Base-by-base conservation (phyloP, 1,140 invertebrate genomes). In the Lepidostoma basale region DNA sequence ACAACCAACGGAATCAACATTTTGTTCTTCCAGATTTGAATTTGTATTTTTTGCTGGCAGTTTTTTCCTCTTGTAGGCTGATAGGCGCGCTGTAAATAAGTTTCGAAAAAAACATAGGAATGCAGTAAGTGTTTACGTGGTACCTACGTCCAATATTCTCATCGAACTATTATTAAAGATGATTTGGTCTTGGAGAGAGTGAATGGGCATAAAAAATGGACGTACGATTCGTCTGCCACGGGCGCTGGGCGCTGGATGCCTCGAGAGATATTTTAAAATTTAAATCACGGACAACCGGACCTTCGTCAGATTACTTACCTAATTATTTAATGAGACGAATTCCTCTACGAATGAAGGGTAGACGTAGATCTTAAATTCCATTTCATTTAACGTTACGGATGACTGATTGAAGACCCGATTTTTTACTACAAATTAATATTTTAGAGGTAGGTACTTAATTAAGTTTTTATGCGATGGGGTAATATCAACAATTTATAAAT, bases 41-140 rank as follows among this genome's bases (percentile, higher is more conserved):
- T 62, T 62, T 28, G 16, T 16, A 33, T 28, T 49, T 49, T 63
- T 63, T 63, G n/a, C 25, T 20, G 2, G 22, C 44, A 8, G 9
- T 47, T 63, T 63, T 52, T 63, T 36, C 40, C 23, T 8, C 20
- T 45, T 36, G 26, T 49, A 49, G 62, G 44, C 23, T 63, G 42
- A 63, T 63, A 42, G 56, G 12, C 33, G 42, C 18, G 33, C 20
- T 22, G 33, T 22, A 63, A 63, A 62, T 44, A 62, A 44, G 39
- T 26, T 23, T 28, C 18, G 56, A 22, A 60, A 60, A 60, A 60
- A 60, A 60, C 14, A 45, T 52, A 62, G 62, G 62, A 63, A 63
- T 63, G 62, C 62, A 39, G 62, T 63, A 49, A 44, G 59, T 62
- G 40, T 52, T 63, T 62, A 62, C 45, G 45, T 62, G 30, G 59